Base-by-base conservation (phyloP, 2,113 vertebrate genomes). In the Myotis yumanensis region DNA sequence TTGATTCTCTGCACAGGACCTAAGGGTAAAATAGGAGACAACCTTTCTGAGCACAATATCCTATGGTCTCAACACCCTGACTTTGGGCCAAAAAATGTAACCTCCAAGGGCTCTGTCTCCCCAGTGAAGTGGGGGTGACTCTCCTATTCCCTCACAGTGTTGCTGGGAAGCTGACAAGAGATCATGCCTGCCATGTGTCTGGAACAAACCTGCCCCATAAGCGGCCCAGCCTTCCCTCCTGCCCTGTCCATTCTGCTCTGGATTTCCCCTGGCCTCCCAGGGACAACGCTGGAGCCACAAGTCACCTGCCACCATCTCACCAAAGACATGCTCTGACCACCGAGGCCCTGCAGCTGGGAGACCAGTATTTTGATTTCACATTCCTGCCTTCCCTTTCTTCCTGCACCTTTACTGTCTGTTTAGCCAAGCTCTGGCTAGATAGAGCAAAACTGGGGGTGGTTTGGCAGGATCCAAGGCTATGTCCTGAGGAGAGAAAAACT, bases 361-460 rank as follows among this genome's bases (percentile, higher is more conserved):
- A 71, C 28, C 28, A 64, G 22, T 71, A 43, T 90, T 96, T 73
- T 77, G 76, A 86, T 28, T 57, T 37, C 48, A 75, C 72, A 83
- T 46, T 86, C 90, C 77, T 93, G 81, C 28, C 77, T 91, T 93
- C 75, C 76, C n/a, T 90, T 85, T 94, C 52, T 91, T 93, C 82
- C 20, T 8, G 48, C 8, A 72, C 66, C 48, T 95, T 96, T 81
- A 82, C 88, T n/a, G 75, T 82, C 69, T 93, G 79, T 85, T 95
- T 92, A 92, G 95, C 91, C n/a, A 96, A 95, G 15, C 73, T 92
- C 88, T 35, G 43, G 62, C 54, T 86, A 86, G 43, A 90, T 1
- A 92, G 32, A 59, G 88, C 51, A 94, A 72, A 94, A 72, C 25
- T 28, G 69, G 93, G 54, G 59, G 83, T 79, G n/a, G 73, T 54